Evolutionary conservation across 2,113 vertebrate genomes (phyloP), one percentile per base, ranked within the genome.

Genomic region (Leucosticte australis): DNA sequence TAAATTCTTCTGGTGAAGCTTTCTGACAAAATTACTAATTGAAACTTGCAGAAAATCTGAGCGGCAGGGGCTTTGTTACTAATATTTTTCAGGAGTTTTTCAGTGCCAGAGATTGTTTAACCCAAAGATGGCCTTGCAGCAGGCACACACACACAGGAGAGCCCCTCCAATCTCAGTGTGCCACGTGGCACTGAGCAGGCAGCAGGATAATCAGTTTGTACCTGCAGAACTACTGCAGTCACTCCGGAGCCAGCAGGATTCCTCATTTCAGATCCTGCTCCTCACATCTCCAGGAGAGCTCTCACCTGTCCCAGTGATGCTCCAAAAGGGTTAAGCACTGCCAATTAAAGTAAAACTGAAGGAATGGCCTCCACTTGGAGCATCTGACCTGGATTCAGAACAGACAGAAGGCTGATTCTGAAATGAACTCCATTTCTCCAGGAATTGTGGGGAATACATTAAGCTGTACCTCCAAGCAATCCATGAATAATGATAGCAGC

Each of bases 161-260:
- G 49, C n/a, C 42, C 30, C 35, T 28, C 27, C 31, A 67, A 20
- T 1, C 39, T 18, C 62, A 64, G 12, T 13, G 23, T 27, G 39
- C 31, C 3, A 2, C 3, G 2, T 20, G 35, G 22, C n/a, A 33
- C 42, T 41, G 17, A 5, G 24, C 26, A 42, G 31, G 31, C 15
- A 44, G 37, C 23, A 21, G 46, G 22, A 64, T 3, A 13, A 53
- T 41, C 47, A 55, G 16, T 0, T 0, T 16, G 12, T 5, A 41
- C 23, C 63, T 81, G 55, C 1, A 46, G 7, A 88, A 53, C 15
- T 14, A 3, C 67, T 30, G 13, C 13, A 49, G 62, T 16, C 35
- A 33, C 10, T 26, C 55, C 56, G 28, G 2, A 74, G n/a, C 7
- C 33, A 50, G 18, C 15, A 52, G 24, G 9, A 7, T 13, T 62